Evolutionary conservation across 2,888 invertebrate genomes (phyloP), one percentile per base, ranked within the genome.

Genomic region (Patella ulyssiponensis): DNA sequence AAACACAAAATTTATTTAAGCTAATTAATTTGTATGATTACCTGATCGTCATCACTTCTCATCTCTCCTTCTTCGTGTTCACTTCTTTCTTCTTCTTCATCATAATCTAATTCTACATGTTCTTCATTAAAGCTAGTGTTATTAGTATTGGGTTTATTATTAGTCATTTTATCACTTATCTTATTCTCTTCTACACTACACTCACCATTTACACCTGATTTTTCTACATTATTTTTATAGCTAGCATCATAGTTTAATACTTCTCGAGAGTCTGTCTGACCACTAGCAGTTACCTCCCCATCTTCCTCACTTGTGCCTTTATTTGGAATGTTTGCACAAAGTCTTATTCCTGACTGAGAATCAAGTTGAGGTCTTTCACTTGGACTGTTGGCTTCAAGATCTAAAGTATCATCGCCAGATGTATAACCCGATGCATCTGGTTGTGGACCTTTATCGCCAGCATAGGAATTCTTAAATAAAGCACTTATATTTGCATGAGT

Each of bases 61-160:
- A 83, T 81, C 14, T 81, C 82, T 85, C 84, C 70, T 85, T 86
- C 44, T 87, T 85, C 77, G 85, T 85, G 64, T 78, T 69, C 27
- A 85, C 86, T 58, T 85, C 84, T 71, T n/a, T 82, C 84, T 20
- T 82, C 87, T 73, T 86, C 88, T 73, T 90, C 91, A 81, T 92
- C 92, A 84, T 92, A 92, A 83, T 92, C 92, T 71, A 92, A 82
- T 78, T 92, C 92, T 4, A 89, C 90, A 75, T 91, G 91, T 78
- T 92, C 91, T 77, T 91, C 91, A 54, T 83, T 83, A 75, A 81
- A 83, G 44, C 80, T 81, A 27, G 82, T 75, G 52, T 80, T 74
- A 17, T 71, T 71, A 27, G 75, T 78, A 44, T 44, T 44, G 53
- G 71, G 73, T 73, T 80, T 82, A 52, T 77, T 77, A 44, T 44